These are phyloP conservation scores for Sphinx pinastri DNA, from an alignment of 2,888 invertebrate genomes.

Conservation along the genomic window DNA sequence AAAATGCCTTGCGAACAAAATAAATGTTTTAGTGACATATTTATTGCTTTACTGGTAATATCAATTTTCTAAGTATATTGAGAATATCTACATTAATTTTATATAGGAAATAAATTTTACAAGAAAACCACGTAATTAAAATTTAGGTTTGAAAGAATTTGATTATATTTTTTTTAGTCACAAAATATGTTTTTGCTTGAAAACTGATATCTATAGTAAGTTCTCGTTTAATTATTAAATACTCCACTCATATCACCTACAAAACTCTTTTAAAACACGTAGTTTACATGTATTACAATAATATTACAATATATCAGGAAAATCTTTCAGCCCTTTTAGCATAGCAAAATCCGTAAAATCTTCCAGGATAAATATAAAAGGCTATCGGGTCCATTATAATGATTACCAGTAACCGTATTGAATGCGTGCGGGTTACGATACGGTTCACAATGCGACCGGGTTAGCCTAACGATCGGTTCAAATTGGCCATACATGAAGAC, in stretches of 20 bases:
- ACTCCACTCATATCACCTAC: no score
- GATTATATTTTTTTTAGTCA: no score
- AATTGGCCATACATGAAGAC: constrained; percentile 21
- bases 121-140: no score
- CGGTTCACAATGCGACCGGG: constrained; percentile 21
- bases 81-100: neutral
- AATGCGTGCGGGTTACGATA: constrained; percentile 24
- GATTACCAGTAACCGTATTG: constrained; percentile 15
- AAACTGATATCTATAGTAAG: no score
- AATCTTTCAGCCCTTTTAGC: neutral
- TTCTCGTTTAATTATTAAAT: no score
- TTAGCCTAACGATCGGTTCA: constrained; percentile 26
- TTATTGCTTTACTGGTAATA: neutral
- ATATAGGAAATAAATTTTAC: neutral
- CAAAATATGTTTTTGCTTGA: no score
- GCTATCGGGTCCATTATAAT: constrained; percentile 16
- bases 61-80: neutral
- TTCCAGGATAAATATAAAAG: constrained; percentile 18
- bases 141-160: no score
- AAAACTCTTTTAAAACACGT: no score
- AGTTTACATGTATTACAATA: no score
- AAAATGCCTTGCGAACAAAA: neutral
- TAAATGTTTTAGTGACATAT: neutral
- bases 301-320: no score
- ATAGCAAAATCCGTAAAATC: neutral